These are phyloP conservation scores for Globicephala melas DNA, from an alignment of 2,113 vertebrate genomes.

Conservation along the genomic window DNA sequence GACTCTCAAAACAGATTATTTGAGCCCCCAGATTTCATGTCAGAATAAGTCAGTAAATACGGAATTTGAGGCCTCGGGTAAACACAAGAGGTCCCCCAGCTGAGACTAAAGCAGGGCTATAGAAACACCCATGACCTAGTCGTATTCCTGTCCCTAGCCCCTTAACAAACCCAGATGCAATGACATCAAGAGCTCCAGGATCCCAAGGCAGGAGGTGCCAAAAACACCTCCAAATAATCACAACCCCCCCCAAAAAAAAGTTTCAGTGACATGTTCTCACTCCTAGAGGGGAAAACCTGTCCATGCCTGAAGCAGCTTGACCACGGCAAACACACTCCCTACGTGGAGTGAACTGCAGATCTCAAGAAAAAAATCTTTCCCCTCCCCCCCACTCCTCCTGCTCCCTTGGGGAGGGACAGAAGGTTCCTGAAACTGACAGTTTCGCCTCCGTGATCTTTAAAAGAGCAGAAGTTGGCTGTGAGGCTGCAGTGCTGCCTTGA, in stretches of 20 bases:
- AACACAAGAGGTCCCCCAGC: not conserved
- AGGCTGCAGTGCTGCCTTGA: conserved; percentile 53
- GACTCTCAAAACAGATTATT: not conserved
- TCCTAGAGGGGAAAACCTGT: conserved; percentile 70
- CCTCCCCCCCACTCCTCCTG: not conserved
- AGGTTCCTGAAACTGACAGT: conserved; percentile 54
- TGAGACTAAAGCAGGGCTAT: not conserved
- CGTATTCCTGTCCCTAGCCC: not conserved
- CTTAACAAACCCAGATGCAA: not conserved
- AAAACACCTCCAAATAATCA: conserved; percentile 25
- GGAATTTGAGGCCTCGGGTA: not conserved
- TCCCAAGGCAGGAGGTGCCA: conserved; percentile 58
- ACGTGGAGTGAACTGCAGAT: not conserved
- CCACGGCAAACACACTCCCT: not conserved
- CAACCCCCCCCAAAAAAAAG: not conserved
- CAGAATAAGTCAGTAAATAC: not conserved
- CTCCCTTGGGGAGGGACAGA: conserved; percentile 70
- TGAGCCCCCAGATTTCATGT: not conserved
- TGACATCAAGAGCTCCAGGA: not conserved
- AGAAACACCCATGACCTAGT: not conserved
- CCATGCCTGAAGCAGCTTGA: conserved; percentile 46
- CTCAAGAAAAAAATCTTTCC: not conserved
- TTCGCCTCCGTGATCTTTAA: conserved; percentile 76
- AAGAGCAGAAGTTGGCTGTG: conserved; percentile 78
- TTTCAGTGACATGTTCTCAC: conserved; percentile 61